Evolutionary conservation across 2,797 vertebrate species (phyloP), one percentile per base, ranked within the genome.

Genomic region (Sebastes vulpes): DNA sequence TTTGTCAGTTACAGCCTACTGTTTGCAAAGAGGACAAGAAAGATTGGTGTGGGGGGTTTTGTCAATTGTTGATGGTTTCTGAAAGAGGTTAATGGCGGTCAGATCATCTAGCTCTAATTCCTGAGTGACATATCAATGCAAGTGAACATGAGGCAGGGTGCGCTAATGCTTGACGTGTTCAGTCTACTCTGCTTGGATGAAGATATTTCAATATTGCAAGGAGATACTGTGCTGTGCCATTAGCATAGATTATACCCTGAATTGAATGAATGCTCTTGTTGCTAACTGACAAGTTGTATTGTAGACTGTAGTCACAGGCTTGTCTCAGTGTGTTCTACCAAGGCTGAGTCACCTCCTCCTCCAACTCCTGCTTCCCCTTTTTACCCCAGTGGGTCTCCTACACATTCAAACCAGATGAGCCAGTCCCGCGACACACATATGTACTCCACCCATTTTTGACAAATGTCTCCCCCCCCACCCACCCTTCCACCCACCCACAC

Each of bases 331-430:
- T 68, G 57, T 31, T 58, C 77, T n/a, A 73, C 29, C 6, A 18
- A 67, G 42, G 56, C 83, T 54, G 23, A 28, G 5, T 38, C 68
- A n/a, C 72, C 72, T 46, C 72, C 76, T 64, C 73, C 77, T 66
- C 58, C 16, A 26, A 4, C 50, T 31, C 52, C 56, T 26, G 5
- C 57, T 20, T 50, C 46, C 29, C 58, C 16, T 38, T 48, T 48
- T 74, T 25, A 63, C 28, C 32, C 54, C 46, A 23, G 63, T 79
- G 80, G 63, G 28, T 77, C 75, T 58, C 63, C 57, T 78, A 63
- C 52, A 56, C 73, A 84, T 86, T 81, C 35, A 81, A 83, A 84
- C 88, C 71, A 86, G 72, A 89, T 68, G 52, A 88, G 60, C 85
- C 64, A 67, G 84, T 86, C 84, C 60, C 31, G 38, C n/a, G 4